phyloP scores from a whole-genome alignment of 2,113 vertebrate species.

The Climacteris rufus region DNA sequence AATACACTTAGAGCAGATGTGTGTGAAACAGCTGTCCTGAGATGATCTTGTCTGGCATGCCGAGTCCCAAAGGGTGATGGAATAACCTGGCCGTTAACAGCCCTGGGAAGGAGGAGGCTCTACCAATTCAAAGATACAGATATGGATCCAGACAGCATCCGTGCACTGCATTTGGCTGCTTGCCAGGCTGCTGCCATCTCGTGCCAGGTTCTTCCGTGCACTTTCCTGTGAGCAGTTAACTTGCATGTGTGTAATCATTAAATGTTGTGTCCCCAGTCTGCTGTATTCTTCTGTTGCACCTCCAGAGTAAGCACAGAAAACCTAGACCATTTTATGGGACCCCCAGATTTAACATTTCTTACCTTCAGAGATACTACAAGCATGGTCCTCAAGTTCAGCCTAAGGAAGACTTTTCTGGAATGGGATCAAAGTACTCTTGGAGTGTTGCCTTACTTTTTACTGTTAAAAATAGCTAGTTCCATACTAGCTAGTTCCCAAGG shows the following conservation, averaged over 20 bases:
- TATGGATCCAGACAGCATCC: rapidly evolving
- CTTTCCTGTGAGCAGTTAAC: background rate
- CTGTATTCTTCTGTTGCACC: background rate
- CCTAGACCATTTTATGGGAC: background rate
- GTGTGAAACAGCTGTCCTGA: background rate
- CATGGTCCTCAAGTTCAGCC: background rate
- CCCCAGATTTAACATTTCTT: background rate
- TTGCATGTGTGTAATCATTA: background rate
- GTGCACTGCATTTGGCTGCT: background rate
- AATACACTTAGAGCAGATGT: background rate
- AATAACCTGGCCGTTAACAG: background rate
- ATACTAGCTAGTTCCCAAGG: too few relatives aligned
- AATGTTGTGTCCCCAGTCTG: background rate
- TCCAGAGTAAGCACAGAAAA: background rate
- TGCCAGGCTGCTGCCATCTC: background rate
- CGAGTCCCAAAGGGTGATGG: background rate
- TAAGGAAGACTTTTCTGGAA: background rate
- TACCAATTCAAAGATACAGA: background rate
- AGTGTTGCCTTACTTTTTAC: too few relatives aligned
- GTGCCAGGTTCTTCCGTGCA: background rate
- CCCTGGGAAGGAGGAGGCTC: background rate
- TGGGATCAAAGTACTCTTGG: background rate
- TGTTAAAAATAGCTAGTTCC: too few relatives aligned
- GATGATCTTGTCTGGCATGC: rapidly evolving
- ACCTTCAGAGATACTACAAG: background rate